Evolutionary conservation across 2,888 invertebrate genomes (phyloP).

Genomic region (Chrysodeixis includens): DNA sequence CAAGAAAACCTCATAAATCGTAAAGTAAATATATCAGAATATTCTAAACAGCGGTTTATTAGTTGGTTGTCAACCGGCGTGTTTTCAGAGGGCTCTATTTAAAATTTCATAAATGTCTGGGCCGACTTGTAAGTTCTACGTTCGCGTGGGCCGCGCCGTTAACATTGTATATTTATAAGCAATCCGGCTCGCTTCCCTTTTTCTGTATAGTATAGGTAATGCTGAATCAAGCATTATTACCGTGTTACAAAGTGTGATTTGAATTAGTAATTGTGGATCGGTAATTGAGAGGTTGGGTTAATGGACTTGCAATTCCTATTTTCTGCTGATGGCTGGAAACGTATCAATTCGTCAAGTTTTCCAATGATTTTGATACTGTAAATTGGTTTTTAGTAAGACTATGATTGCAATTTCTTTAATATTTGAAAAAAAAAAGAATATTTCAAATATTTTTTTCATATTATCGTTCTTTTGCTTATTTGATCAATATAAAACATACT

Average conservation of each 20-base stretch:
- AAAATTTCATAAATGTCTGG: slow-evolving; percentile 71
- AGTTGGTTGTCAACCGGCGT: slow-evolving; percentile 48
- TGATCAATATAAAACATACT: no score
- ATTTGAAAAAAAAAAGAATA: no score
- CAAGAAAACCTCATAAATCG: background rate
- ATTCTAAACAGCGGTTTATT: slow-evolving; percentile 46
- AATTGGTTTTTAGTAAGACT: no score
- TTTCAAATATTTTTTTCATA: no score
- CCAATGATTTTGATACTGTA: no score
- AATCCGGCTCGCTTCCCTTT: slow-evolving; percentile 61
- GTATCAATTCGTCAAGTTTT: no score
- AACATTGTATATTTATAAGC: slow-evolving; percentile 72
- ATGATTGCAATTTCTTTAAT: no score
- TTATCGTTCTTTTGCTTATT: no score
- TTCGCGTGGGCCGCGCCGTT: slow-evolving; percentile 53
- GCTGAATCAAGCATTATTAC: slow-evolving; percentile 41
- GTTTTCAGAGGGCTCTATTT: slow-evolving; percentile 55
- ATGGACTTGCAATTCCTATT: no score
- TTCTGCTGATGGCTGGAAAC: no score
- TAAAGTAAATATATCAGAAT: slow-evolving; percentile 25
- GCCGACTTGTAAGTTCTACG: slow-evolving; percentile 58
- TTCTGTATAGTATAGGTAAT: slow-evolving; percentile 57
- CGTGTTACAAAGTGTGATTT: slow-evolving; percentile 16
- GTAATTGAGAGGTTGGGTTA: background rate
- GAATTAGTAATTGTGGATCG: slow-evolving; percentile 17